These are phyloP conservation scores for Drosophila tropicalis DNA, from an alignment of 1,140 invertebrate genomes.

Conservation along the genomic window DNA sequence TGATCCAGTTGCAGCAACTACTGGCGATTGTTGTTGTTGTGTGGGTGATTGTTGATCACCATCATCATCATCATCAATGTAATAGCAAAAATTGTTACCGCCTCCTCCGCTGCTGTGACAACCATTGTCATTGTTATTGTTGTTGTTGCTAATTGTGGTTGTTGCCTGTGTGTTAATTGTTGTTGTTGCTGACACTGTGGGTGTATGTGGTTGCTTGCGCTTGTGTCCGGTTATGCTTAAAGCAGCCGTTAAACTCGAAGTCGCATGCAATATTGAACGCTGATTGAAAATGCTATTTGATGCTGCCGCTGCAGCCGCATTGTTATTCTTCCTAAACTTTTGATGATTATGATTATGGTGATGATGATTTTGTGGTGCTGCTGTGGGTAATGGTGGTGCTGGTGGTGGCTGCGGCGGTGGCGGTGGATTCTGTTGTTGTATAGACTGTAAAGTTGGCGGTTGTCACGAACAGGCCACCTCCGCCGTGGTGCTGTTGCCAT, in stretches of 20 bases:
- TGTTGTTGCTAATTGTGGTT: constrained; percentile 42
- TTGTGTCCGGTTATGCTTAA: constrained; percentile 73
- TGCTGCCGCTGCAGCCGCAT: constrained; percentile 78
- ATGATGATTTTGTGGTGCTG: constrained; percentile 17
- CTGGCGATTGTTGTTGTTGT: constrained; percentile 41
- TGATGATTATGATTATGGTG: constrained; percentile 69
- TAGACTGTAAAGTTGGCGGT: constrained; percentile 62
- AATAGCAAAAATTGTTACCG: constrained; percentile 53
- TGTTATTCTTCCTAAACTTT: constrained; percentile 81
- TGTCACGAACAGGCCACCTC: constrained; percentile 83
- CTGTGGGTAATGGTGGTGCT: constrained; percentile 24
- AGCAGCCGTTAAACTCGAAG: constrained; percentile 70
- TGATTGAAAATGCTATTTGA: constrained; percentile 82
- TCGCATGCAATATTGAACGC: constrained; percentile 66
- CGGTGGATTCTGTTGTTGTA: constrained; percentile 37
- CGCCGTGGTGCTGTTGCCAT: constrained; percentile 63
- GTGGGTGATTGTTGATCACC: constrained; percentile 45
- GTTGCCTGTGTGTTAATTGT: constrained; percentile 41
- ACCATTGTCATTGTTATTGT: constrained; percentile 32
- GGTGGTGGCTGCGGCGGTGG: constrained; percentile 45
- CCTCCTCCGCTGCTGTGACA: background rate
- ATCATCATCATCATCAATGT: constrained; percentile 63
- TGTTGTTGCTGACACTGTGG: constrained; percentile 24
- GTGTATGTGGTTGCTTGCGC: constrained; percentile 48
- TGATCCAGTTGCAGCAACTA: background rate